These are phyloP conservation scores for Euthynnus affinis DNA, from an alignment of 2,797 vertebrate species.

Conservation along the genomic window DNA sequence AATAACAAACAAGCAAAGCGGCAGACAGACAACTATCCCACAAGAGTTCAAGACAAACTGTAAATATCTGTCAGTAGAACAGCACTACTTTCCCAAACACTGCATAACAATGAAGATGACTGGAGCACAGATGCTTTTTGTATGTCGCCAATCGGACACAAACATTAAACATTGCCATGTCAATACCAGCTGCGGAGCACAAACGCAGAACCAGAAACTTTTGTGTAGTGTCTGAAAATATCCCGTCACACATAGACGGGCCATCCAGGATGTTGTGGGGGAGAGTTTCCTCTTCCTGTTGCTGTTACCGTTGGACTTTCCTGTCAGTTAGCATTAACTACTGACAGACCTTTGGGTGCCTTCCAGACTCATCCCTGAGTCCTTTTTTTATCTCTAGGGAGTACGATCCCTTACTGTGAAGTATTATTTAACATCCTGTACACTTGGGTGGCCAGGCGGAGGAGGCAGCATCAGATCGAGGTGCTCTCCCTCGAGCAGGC, in stretches of 20 bases:
- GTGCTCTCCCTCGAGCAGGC: constrained; percentile 32
- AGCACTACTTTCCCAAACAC: constrained; percentile 41
- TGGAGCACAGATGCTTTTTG: constrained; percentile 35
- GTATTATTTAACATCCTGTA: constrained; percentile 80
- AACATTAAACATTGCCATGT: constrained; percentile 49
- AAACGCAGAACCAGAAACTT: constrained; percentile 57
- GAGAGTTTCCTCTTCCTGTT: constrained; percentile 85
- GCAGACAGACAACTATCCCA: constrained; percentile 38
- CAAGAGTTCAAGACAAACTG: constrained; percentile 39
- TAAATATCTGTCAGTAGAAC: constrained; percentile 49
- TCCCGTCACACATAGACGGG: constrained; percentile 70
- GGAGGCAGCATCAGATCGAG: constrained; percentile 41
- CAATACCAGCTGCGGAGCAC: constrained; percentile 59
- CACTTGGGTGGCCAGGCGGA: constrained; percentile 77
- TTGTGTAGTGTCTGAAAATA: constrained; percentile 73
- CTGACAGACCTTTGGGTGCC: constrained; percentile 75
- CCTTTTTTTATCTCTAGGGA: constrained; percentile 56
- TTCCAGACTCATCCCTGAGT: constrained; percentile 73
- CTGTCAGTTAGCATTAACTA: constrained; percentile 76
- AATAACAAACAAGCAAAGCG: constrained; percentile 48
- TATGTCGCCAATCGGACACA: constrained; percentile 39
- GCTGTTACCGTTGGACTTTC: constrained; percentile 80
- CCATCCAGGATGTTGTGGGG: constrained; percentile 82
- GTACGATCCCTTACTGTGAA: constrained; percentile 59
- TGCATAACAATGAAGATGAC: constrained; percentile 3